A percentile compares a stretch with the other conserved stretches of the same genome.
Conservation (phyloP, 1,140 invertebrate species). For the Antheraea pernyi region DNA sequence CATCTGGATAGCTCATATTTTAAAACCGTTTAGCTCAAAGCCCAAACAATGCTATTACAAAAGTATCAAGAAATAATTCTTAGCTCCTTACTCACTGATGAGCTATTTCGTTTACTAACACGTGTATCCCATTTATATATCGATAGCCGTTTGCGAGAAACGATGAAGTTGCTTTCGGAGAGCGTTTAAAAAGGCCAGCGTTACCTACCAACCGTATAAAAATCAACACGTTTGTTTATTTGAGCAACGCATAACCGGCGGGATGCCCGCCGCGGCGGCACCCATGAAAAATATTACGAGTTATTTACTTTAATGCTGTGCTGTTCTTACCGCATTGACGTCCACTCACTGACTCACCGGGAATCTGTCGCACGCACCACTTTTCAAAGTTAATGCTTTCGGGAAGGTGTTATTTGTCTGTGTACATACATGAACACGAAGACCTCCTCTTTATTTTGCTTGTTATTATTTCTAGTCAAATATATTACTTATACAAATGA, state of each 20-base stretch:
- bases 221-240: conserved; percentile 69
- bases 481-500: too few relatives aligned
- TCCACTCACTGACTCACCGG: conserved; percentile 49
- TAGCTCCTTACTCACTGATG: conserved; percentile 13
- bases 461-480: too few relatives aligned
- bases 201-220: conserved; percentile 57
- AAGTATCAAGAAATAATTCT: conserved; percentile 9
- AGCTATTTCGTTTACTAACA: conserved; percentile 16
- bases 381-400: not conserved
- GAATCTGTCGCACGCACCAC: not conserved
- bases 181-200: conserved; percentile 45
- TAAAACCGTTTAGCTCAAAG: not conserved
- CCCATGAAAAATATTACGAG: conserved; percentile 74
- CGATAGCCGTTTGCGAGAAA: conserved; percentile 30
- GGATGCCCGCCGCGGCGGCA: conserved; percentile 53
- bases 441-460: too few relatives aligned
- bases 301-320: conserved; percentile 72
- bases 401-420: too few relatives aligned
- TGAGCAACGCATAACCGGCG: conserved; percentile 42
- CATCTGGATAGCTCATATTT: not conserved
- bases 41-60: conserved; percentile 3
- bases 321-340: conserved; percentile 62
- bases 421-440: too few relatives aligned
- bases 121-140: conserved; percentile 17
- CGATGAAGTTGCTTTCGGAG: conserved; percentile 27